Evolutionary conservation across 2,113 vertebrate species (phyloP), one percentile per base, ranked within the genome.

Genomic region (Oncorhynchus masou): DNA sequence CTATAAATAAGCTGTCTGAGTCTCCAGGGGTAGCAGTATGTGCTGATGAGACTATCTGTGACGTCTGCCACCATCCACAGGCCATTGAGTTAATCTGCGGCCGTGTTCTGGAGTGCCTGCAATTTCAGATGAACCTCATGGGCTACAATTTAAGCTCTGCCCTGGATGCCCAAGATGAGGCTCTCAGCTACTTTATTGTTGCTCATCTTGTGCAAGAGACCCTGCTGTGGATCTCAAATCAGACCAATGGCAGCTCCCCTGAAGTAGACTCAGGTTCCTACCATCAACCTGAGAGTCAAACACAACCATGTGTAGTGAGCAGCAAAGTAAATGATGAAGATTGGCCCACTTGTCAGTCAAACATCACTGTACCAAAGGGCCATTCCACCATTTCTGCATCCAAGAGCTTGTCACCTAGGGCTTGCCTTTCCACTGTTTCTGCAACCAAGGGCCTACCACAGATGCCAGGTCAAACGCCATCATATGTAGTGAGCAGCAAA

Each of bases 181-280:
- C 39, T 19, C 60, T 65, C 22, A n/a, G 15, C 16, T 13, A 11
- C 20, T 65, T 19, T 24, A 31, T 74, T 25, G 73, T 65, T 31
- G 39, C 22, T n/a, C 39, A 45, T 7, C 12, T 49, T 74, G 73
- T 62, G 13, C 60, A 74, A 64, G 73, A 74, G 64, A 74, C 51
- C 24, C 34, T 74, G 73, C 39, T 25, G 15, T 74, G 25, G 24
- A 51, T 65, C 39, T 66, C 73, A 25, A 31, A 66, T 48, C 34
- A 62, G 24, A 45, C 39, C 65, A n/a, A 24, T 48, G 39, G n/a
- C 60, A 48, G 62, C 22, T 25, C 25, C 62, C 62, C 62, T 65
- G 22, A 9, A 65, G 31, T 24, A 48, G 39, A 45, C 39, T 45
- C 39, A 45, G 39, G 39, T 45, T 45, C 39, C 39, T 9, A 45